phyloP scores from a whole-genome alignment of 1,140 invertebrate species.

The Sycobia sp. region DNA sequence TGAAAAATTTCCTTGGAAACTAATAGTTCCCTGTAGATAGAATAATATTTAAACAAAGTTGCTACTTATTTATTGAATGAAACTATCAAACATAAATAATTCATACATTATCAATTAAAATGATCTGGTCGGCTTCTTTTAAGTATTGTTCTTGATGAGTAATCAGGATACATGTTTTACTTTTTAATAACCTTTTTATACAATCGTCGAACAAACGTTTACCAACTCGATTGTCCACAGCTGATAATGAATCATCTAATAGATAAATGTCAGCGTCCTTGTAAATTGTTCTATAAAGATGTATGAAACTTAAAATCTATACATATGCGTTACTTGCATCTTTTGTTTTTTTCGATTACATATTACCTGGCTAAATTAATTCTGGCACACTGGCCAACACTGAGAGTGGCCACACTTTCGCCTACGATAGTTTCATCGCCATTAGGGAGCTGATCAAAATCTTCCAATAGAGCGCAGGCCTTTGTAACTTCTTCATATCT shows the following conservation, averaged over 20 bases:
- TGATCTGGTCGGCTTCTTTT: slow-evolving; percentile 70
- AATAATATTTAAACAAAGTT: too few species aligned
- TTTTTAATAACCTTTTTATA: slow-evolving; percentile 68
- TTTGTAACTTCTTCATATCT: slow-evolving; percentile 75
- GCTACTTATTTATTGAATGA: too few species aligned
- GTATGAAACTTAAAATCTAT: neutral
- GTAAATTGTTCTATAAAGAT: slow-evolving; percentile 71
- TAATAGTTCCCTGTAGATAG: slow-evolving; percentile 9
- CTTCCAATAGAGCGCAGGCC: slow-evolving; percentile 75
- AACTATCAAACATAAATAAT: too few species aligned
- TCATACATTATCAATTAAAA: slow-evolving; percentile 67
- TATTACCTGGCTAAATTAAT: slow-evolving; percentile 75
- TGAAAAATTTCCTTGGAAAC: slow-evolving; percentile 10
- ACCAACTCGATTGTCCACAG: slow-evolving; percentile 78
- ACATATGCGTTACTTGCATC: neutral
- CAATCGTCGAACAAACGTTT: slow-evolving; percentile 75
- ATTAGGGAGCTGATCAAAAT: slow-evolving; percentile 75
- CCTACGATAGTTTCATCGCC: slow-evolving; percentile 89
- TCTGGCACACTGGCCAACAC: slow-evolving; percentile 89
- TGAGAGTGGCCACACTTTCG: slow-evolving; percentile 79
- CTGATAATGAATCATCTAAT: slow-evolving; percentile 78
- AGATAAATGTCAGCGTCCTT: slow-evolving; percentile 80
- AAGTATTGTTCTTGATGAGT: slow-evolving; percentile 85
- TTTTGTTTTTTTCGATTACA: too few species aligned
- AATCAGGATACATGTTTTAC: slow-evolving; percentile 75